These are phyloP conservation scores for Botrylloides violaceus DNA, from an alignment of 23 tunicate genomes.

Conservation along the genomic window DNA sequence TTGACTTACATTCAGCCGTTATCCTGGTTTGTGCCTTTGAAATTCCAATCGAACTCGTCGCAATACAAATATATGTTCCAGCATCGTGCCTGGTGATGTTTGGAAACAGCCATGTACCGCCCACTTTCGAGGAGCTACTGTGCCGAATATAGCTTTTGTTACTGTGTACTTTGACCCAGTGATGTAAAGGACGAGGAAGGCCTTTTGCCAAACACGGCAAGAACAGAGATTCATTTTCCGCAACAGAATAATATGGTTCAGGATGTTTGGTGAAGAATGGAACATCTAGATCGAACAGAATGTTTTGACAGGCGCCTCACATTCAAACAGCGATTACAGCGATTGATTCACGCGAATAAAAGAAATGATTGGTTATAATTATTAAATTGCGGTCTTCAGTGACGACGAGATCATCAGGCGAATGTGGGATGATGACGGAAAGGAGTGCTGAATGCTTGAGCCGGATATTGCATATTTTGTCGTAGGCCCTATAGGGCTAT, in stretches of 20 bases:
- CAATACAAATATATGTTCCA: slow-evolving; percentile 37
- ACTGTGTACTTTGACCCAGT: slow-evolving; percentile 22
- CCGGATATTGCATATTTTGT: no score
- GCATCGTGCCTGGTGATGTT: slow-evolving; percentile 26
- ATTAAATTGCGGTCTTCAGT: no score
- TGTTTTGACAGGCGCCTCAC: no score
- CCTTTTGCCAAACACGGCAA: slow-evolving; percentile 45
- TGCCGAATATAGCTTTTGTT: not conserved
- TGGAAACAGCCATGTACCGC: not conserved
- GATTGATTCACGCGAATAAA: no score
- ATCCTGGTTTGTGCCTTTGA: slow-evolving; percentile 17
- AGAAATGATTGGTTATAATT: no score
- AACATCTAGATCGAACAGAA: slow-evolving; percentile 33
- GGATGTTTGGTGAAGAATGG: slow-evolving; percentile 9
- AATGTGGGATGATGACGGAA: no score
- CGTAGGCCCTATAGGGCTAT: no score
- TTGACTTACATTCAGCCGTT: slow-evolving; percentile 31
- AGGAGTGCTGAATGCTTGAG: no score
- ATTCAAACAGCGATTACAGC: no score
- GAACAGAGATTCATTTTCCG: slow-evolving; percentile 5
- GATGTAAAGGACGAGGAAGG: slow-evolving; percentile 24
- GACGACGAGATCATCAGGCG: no score
- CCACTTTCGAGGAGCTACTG: not conserved
- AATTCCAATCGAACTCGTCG: slow-evolving; percentile 29
- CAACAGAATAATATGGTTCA: not conserved